Evolutionary conservation across 2,113 vertebrate genomes (phyloP), one percentile per base, ranked within the genome.

Genomic region (Cygnus atratus): DNA sequence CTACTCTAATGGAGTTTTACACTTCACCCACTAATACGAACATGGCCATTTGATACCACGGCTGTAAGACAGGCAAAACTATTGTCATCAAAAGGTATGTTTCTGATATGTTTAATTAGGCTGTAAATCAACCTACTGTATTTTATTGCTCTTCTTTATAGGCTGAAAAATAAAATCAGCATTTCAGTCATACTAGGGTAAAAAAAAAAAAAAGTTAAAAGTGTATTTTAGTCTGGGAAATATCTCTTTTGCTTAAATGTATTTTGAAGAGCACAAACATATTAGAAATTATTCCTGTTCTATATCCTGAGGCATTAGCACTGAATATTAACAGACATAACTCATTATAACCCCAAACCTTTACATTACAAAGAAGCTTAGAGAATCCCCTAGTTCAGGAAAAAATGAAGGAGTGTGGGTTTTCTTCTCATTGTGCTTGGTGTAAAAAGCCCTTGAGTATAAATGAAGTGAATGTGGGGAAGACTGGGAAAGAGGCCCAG

Each of bases 91-190:
- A 68, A 87, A 92, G 57, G 21, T 78, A 70, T 43, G 13, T 28
- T 87, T 90, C 41, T 84, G n/a, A 91, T 78, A 78, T 59, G 13
- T 72, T 97, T 89, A 74, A 84, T 76, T 77, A 68, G 63, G 44
- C 37, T 81, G 54, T 39, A 63, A 55, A 65, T 52, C 33, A 21
- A 46, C 43, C 44, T 70, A 31, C 61, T 91, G 93, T 41, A 73
- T 63, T 29, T 66, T 77, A 67, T 12, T 78, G 21, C 19, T 84
- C 5, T 63, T 87, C 41, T 87, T 93, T 63, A 81, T 43, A 71
- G 37, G 31, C 31, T 84, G 57, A 92, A 92, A 84, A 33, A 91
- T 87, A 83, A 88, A 92, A 77, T 6, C 25, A 84, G n/a, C 31
- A 59, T 88, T 88, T 90, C 72, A 92, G 52, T 58, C 39, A 68